Conservation (phyloP, 2,888 invertebrate species). For the Pardosa pseudoannulata region DNA sequence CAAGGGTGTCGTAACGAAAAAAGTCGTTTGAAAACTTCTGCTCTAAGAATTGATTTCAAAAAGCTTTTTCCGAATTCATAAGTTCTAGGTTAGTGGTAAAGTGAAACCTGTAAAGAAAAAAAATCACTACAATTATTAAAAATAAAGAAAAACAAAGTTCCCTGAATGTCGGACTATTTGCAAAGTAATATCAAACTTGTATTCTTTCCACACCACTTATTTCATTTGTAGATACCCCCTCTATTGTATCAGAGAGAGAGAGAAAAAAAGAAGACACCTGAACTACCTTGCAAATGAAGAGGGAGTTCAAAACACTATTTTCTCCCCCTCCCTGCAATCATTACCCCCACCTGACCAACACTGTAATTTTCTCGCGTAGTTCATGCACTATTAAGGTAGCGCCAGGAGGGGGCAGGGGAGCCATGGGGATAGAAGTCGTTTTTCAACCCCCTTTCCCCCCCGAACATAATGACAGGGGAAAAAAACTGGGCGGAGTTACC, state of each 20-base stretch:
- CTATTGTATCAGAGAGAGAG: too few relatives aligned
- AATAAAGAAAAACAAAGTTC: too few relatives aligned
- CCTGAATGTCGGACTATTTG: too few relatives aligned
- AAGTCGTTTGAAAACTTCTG: too few relatives aligned
- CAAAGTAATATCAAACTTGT: too few relatives aligned
- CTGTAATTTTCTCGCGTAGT: conserved; percentile 64
- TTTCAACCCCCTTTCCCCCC: neutral
- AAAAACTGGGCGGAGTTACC: conserved; percentile 21
- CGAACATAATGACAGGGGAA: neutral
- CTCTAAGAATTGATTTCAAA: too few relatives aligned
- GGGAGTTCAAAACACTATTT: conserved; percentile 1
- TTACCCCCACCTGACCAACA: conserved; percentile 44
- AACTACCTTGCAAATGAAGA: conserved; percentile 23
- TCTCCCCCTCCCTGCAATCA: conserved; percentile 20
- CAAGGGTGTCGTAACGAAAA: too few relatives aligned
- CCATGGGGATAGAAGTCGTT: neutral
- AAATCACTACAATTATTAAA: too few relatives aligned
- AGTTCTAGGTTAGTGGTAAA: too few relatives aligned
- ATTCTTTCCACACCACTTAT: neutral
- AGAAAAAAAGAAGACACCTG: neutral
- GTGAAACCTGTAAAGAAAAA: too few relatives aligned
- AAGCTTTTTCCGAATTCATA: too few relatives aligned
- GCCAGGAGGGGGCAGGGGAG: neutral
- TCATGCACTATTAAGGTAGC: conserved; percentile 35
- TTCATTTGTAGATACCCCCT: conserved; percentile 8